Conservation (phyloP, 2,797 vertebrate genomes). For the Sebastolobus altivelis region DNA sequence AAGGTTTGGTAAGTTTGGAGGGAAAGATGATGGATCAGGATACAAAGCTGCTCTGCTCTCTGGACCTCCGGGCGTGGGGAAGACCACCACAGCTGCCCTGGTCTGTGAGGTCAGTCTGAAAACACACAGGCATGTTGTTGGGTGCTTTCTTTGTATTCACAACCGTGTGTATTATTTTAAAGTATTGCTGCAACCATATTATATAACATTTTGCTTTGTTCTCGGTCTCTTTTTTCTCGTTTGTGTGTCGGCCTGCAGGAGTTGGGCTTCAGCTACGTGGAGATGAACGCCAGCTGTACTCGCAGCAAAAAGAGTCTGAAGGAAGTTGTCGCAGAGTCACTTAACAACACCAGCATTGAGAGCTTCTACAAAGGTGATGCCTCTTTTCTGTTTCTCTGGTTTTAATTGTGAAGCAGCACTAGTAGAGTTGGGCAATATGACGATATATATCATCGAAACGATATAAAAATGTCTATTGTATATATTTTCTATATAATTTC, state of each 20-base stretch:
- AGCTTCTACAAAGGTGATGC: conserved; percentile 91
- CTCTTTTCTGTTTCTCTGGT: background rate
- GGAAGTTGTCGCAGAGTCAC: conserved; percentile 91
- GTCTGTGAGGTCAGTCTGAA: conserved; percentile 92
- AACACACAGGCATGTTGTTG: background rate
- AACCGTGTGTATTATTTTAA: background rate
- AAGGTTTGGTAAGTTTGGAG: conserved; percentile 87
- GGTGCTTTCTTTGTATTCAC: background rate
- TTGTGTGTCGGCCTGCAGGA: conserved; percentile 83
- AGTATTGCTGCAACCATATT: background rate
- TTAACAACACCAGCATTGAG: conserved; percentile 97
- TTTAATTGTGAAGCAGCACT: background rate
- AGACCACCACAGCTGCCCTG: conserved; percentile 96
- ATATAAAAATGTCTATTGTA: no score
- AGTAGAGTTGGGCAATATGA: no score
- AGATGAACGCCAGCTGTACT: conserved; percentile 97
- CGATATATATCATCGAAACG: no score
- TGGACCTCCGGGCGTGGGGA: conserved; percentile 97
- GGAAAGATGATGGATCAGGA: conserved; percentile 90
- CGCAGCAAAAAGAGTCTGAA: conserved; percentile 96
- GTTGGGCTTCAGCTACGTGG: conserved; percentile 94
- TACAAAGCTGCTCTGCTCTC: conserved; percentile 96
- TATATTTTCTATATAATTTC: no score
- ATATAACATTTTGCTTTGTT: background rate
- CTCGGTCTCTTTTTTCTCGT: background rate